These are phyloP conservation scores for Melanitta fusca DNA, from an alignment of 2,797 vertebrate genomes.

Conservation along the genomic window DNA sequence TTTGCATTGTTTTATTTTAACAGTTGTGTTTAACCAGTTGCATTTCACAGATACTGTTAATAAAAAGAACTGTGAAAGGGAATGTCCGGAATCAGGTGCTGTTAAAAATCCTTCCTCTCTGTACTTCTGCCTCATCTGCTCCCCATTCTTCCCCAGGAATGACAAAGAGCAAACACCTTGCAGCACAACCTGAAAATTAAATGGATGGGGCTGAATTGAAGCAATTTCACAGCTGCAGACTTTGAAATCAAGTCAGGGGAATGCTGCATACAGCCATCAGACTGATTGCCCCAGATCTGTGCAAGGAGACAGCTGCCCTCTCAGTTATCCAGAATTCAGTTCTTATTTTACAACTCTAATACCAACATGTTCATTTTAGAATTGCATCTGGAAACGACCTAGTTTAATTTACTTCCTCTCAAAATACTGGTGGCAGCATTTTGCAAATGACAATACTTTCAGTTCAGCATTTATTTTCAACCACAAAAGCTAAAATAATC, in stretches of 20 bases:
- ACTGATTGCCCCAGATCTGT: neutral
- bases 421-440: neutral
- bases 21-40: neutral
- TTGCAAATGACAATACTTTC: neutral
- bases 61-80: neutral
- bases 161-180: neutral
- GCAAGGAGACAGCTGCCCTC: neutral
- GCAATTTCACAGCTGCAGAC: slow-evolving; percentile 29
- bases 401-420: neutral
- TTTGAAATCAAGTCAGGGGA: neutral
- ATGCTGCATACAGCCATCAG: accelerated
- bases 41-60: neutral
- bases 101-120: neutral
- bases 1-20: neutral
- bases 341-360: neutral
- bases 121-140: neutral
- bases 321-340: neutral
- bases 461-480: neutral
- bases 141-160: neutral
- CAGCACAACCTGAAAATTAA: neutral
- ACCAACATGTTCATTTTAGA: neutral
- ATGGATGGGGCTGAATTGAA: neutral
- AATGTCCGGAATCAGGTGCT: neutral
- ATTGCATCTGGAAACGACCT: neutral
- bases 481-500: neutral